Evolutionary conservation across 2,888 invertebrate genomes (phyloP), one percentile per base, ranked within the genome.

Genomic region (Tetragnatha montana): DNA sequence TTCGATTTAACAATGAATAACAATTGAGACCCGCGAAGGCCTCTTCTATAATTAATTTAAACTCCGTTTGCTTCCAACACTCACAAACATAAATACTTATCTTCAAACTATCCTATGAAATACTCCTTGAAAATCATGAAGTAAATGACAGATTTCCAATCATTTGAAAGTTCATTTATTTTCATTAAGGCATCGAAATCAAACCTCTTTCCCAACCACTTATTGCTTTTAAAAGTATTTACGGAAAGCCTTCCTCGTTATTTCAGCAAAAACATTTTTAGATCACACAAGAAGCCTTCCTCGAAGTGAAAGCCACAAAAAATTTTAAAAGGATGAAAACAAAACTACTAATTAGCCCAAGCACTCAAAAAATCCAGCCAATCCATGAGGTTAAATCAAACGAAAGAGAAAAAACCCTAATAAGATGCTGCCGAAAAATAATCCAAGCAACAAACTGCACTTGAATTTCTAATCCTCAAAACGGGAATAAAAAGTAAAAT

Each of bases 401-500:
- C 74, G 51, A 47, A 82, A 71, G 68, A 69, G 68, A 84, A 75
- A 19, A 76, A 83, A 49, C 4, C 19, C n/a, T 19, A 83, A 35
- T 73, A n/a, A 73, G 21, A 60, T 10, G 21, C 49, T 35, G 47
- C 19, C 14, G 60, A 76, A 60, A 83, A 75, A 60, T 76, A 81
- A 75, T 84, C 76, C 69, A 21, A 76, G 68, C 68, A 76, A 84
- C 75, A 75, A 74, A 82, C 70, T 81, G 19, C 49, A 69, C 80
- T 70, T 47, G 80, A 51, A 84, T 60, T 76, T 76, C 68, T 84
- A 84, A 84, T 84, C 83, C 68, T 47, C 17, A 50, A 79, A 85
- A 85, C 14, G 51, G 35, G 49, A 50, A 22, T 35, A 68, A 19
- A 35, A 83, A 47, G 10, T 6, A 85, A 70, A 84, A 76, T 78